Evolutionary conservation across 2,888 invertebrate genomes (phyloP), one percentile per base, ranked within the genome.

Genomic region (Eremobia ochroleuca): DNA sequence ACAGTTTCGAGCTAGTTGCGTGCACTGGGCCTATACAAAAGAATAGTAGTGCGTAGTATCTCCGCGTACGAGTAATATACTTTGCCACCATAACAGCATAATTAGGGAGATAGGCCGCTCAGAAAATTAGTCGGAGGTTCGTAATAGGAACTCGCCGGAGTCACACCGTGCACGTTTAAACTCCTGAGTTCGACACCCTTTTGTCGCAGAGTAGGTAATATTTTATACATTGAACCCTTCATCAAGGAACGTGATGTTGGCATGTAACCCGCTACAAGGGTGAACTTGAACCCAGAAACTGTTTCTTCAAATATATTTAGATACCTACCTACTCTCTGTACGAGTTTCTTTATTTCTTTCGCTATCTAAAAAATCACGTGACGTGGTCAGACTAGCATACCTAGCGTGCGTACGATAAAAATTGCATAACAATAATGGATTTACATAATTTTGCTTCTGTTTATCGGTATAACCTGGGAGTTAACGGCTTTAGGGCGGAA

Each of bases 151-250:
- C 59, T 74, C 64, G 76, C 28, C 68, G 72, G 69, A 73, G 66
- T 75, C 77, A 59, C 71, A 76, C 49, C 37, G 73, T 70, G 72
- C 72, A 72, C 82, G 73, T 81, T 85, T 82, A 69, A 79, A 70
- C 70, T 55, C 71, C 59, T 67, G 65, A 71, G 61, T 73, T 79
- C 65, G 62, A 74, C 72, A 74, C 76, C 81, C 85, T 85, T 80
- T 84, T 81, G 81, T 81, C 78, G 66, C 40, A 61, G 65, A 76
- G 76, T 81, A 37, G 37, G 68, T 59, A 71, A 85, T 88, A 88
- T 88, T 85, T 88, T 82, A 88, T 73, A 88, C 83, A 85, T 79
- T 79, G 78, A 76, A 79, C 83, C 85, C 76, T 86, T 81, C 81
- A 81, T 85, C 77, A 83, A 78, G 75, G 55, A 64, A 79, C 77